Evolutionary conservation across 1,140 invertebrate species (phyloP), one percentile per base, ranked within the genome.

Genomic region (Cotesia glomerata): DNA sequence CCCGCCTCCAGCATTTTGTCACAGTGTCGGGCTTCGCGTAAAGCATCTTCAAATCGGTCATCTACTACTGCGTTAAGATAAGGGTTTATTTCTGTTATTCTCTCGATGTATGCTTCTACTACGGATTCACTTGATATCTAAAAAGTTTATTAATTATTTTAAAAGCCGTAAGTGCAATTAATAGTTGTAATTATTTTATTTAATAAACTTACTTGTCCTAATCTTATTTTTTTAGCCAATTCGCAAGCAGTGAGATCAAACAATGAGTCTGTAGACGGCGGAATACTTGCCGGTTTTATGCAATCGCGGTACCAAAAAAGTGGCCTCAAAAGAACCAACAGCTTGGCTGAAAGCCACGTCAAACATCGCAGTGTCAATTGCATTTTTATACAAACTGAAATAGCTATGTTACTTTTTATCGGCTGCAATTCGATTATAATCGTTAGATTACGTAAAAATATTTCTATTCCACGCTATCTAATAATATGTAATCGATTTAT

Each of bases 51-150:
- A 80, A 91, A 95, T 18, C 93, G 85, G 11, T 94, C 88, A 71
- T 94, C 92, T 1, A 95, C 89, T 0, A 95, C 90, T 0, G 92
- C 92, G 84, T 95, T 96, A 3, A 95, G 68, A 0, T 89, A 78
- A 1, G 90, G 89, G 82, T 96, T 93, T 0, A 95, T 92, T 80
- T 91, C 90, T 65, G 89, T 87, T 11, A 95, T 91, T 16, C 94
- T 88, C 3, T 85, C 81, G 51, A 95, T 92, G 79, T 92, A 95
- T 0, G 89, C 87, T 5, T 83, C 74, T 0, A 94, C 90, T 7
- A 95, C 84, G 61, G 90, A 83, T 77, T 90, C 89, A 59, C 91
- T 91, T 7, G 86, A 88, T 35, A 92, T 76, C 91, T 92, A 77
- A 8, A 70, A 63, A 26, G 26, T 14, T 26, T 9, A 45, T 16